Evolutionary conservation across 2,888 invertebrate genomes (phyloP).

Genomic region (Subacronicta megacephala): DNA sequence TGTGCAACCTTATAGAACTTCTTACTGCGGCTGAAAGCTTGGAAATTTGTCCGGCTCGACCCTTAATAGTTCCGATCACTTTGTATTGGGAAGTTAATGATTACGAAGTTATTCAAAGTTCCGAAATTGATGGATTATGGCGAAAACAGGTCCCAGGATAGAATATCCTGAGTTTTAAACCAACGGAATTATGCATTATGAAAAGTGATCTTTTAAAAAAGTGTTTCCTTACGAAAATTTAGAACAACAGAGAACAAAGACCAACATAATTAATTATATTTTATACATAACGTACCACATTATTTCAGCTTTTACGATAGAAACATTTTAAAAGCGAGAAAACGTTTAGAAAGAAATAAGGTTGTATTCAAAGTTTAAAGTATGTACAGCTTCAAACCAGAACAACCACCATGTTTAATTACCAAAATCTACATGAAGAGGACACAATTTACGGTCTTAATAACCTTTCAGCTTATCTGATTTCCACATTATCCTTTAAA

Average conservation of each 20-base stretch:
- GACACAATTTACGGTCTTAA: not conserved
- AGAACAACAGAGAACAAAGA: too few species aligned
- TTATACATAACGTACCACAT: too few species aligned
- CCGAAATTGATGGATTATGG: constrained; percentile 14
- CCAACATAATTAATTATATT: too few species aligned
- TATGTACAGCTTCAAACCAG: not conserved
- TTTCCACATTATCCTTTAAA: constrained; percentile 1
- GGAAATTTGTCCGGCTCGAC: constrained; percentile 51
- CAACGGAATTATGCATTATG: constrained; percentile 5
- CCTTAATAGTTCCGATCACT: constrained; percentile 59
- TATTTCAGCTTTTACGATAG: too few species aligned
- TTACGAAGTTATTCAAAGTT: constrained; percentile 14
- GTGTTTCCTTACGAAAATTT: too few species aligned
- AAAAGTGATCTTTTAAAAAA: constrained; percentile 7
- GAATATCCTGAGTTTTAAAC: constrained; percentile 18
- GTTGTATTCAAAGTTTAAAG: too few species aligned
- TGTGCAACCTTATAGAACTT: constrained; percentile 54
- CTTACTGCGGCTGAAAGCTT: constrained; percentile 44
- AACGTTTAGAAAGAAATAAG: too few species aligned
- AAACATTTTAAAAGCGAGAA: too few species aligned
- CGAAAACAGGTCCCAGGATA: constrained; percentile 24
- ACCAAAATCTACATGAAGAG: not conserved
- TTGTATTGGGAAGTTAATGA: constrained; percentile 43
- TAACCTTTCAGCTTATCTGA: not conserved
- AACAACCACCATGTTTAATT: not conserved